Evolutionary conservation across 2,113 vertebrate genomes (phyloP).

Genomic region (Paraplagusia blochii): DNA sequence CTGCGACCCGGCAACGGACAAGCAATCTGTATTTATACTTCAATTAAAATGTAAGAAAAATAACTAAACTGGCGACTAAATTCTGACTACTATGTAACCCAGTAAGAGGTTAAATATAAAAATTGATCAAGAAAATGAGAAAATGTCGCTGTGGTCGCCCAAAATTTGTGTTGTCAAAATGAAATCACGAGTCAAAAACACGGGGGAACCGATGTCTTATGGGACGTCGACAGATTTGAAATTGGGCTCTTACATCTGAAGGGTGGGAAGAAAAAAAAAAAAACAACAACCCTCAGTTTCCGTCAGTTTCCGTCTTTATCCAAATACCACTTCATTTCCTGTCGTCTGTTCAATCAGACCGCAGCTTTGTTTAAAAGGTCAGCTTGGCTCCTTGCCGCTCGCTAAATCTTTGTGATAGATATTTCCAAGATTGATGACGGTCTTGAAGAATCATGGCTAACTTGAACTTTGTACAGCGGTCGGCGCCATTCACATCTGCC

Average conservation of each 20-base stretch:
- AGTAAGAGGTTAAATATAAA: no score
- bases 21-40: no score
- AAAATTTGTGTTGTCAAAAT: no score
- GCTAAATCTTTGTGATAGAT: neutral
- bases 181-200: no score
- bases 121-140: no score
- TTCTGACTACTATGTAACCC: no score
- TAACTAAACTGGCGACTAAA: no score
- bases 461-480: constrained; percentile 23
- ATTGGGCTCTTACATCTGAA: neutral
- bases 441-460: constrained; percentile 3
- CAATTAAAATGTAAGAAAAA: no score
- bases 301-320: neutral
- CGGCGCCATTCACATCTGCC: constrained; percentile 12
- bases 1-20: no score
- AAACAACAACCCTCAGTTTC: neutral
- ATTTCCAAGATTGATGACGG: neutral
- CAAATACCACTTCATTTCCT: constrained; percentile 8
- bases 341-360: constrained; percentile 10
- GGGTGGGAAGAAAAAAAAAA: neutral
- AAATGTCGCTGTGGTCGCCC: no score
- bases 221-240: neutral
- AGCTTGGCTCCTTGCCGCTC: neutral
- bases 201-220: no score
- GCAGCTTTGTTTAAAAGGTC: constrained; percentile 21